Evolutionary conservation across 2,888 invertebrate species (phyloP).

Genomic region (Tachina lurida): DNA sequence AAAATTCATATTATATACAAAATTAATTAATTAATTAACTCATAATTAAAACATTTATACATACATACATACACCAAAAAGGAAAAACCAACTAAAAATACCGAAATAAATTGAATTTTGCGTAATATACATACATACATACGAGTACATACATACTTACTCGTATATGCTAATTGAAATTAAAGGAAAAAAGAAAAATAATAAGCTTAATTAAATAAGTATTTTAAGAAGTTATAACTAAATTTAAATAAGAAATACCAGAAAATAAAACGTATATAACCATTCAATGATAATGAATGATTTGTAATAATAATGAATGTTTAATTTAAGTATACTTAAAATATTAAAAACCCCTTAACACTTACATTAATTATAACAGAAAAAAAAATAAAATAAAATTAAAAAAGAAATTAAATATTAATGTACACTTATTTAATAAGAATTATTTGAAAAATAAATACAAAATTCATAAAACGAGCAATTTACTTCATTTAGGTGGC

Average conservation of each 20-base stretch:
- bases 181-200: conserved; percentile 1
- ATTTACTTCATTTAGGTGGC: background rate
- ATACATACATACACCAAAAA: conserved; percentile 65
- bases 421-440: conserved; percentile 69
- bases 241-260: conserved; percentile 43
- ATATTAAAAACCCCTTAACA: conserved; percentile 65
- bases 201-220: conserved; percentile 68
- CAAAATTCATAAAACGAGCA: conserved; percentile 55
- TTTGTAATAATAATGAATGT: conserved; percentile 64
- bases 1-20: conserved; percentile 37
- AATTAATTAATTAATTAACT: conserved; percentile 14
- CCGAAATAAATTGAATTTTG: conserved; percentile 35
- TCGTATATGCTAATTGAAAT: conserved; percentile 31
- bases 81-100: conserved; percentile 29
- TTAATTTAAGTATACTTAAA: conserved; percentile 69
- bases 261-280: conserved; percentile 41
- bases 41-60: conserved; percentile 61
- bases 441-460: conserved; percentile 69
- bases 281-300: conserved; percentile 61
- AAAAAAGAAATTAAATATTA: conserved; percentile 51
- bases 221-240: conserved; percentile 59
- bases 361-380: conserved; percentile 66
- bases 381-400: conserved; percentile 27
- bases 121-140: background rate
- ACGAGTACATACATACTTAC: no score